A percentile compares a stretch with the other conserved stretches of the same genome.
phyloP scores from a whole-genome alignment of 2,797 vertebrate genomes.

The Thalassophryne amazonica region DNA sequence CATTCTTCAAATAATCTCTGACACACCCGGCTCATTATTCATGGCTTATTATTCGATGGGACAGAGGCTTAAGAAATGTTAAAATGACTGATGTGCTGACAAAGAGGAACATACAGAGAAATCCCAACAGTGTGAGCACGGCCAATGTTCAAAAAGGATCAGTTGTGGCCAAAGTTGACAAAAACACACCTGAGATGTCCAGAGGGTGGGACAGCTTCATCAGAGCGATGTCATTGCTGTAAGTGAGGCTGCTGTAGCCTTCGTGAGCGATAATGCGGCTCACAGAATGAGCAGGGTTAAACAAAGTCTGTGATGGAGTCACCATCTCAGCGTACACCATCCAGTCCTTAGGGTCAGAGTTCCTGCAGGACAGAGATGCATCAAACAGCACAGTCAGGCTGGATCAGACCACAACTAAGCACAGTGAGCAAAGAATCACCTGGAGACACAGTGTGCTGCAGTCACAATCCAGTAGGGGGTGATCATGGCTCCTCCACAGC shows the following conservation, averaged over 20 bases:
- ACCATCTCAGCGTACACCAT: slow-evolving; percentile 75
- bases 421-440: slow-evolving; percentile 55
- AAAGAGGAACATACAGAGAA: too few relatives aligned
- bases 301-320: slow-evolving; percentile 49
- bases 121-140: too few relatives aligned
- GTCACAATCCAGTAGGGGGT: slow-evolving; percentile 84
- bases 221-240: slow-evolving; percentile 83
- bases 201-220: slow-evolving; percentile 79
- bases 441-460: slow-evolving; percentile 82
- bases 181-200: slow-evolving; percentile 63
- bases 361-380: slow-evolving; percentile 20
- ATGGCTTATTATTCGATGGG: too few relatives aligned
- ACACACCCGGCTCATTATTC: too few relatives aligned
- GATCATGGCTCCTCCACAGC: slow-evolving; percentile 86
- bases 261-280: slow-evolving; percentile 74
- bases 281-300: slow-evolving; percentile 45
- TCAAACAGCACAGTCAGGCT: neutral
- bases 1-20: too few relatives aligned
- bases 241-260: slow-evolving; percentile 68
- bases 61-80: too few relatives aligned
- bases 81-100: too few relatives aligned
- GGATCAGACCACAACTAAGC: neutral
- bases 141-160: too few relatives aligned
- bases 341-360: slow-evolving; percentile 67
- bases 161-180: too few relatives aligned